phyloP scores from a whole-genome alignment of 2,113 vertebrate genomes.

The Zootoca vivipara region DNA sequence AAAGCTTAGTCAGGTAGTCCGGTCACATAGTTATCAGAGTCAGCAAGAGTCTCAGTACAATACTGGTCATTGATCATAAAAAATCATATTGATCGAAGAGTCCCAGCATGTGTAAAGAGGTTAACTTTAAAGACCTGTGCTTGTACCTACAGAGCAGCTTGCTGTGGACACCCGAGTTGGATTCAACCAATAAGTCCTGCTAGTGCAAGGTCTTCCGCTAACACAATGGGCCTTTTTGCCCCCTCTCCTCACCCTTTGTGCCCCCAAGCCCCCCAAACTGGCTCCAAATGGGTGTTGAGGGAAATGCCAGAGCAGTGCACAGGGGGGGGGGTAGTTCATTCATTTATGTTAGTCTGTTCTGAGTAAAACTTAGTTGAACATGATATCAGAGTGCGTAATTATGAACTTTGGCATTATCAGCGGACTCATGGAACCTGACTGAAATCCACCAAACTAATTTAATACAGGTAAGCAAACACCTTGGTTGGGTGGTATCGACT shows the following conservation, averaged over 20 bases:
- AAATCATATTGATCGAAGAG: not conserved
- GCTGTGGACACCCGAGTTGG: not conserved
- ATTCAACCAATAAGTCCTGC: too few relatives aligned
- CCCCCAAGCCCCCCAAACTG: too few relatives aligned
- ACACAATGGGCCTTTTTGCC: too few relatives aligned
- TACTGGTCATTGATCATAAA: too few relatives aligned
- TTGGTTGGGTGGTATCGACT: not conserved
- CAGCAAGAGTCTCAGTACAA: not conserved
- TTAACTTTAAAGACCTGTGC: not conserved
- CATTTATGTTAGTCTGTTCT: too few relatives aligned
- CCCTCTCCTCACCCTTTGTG: too few relatives aligned
- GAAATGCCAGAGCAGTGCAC: not conserved
- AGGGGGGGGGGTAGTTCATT: not conserved
- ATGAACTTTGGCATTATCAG: not conserved
- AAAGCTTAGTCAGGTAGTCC: not conserved
- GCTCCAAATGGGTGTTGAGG: not conserved
- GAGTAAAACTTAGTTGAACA: too few relatives aligned
- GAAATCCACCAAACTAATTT: not conserved
- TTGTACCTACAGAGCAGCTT: not conserved
- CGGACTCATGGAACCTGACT: rapidly evolving
- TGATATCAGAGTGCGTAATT: not conserved
- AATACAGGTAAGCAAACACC: too few relatives aligned
- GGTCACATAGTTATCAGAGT: not conserved
- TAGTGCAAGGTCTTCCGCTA: too few relatives aligned
- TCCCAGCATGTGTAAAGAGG: not conserved